Percentiles rank a stretch among this genome's conserved stretches.
Conservation (phyloP, 2,888 invertebrate species). For the Patella depressa region DNA sequence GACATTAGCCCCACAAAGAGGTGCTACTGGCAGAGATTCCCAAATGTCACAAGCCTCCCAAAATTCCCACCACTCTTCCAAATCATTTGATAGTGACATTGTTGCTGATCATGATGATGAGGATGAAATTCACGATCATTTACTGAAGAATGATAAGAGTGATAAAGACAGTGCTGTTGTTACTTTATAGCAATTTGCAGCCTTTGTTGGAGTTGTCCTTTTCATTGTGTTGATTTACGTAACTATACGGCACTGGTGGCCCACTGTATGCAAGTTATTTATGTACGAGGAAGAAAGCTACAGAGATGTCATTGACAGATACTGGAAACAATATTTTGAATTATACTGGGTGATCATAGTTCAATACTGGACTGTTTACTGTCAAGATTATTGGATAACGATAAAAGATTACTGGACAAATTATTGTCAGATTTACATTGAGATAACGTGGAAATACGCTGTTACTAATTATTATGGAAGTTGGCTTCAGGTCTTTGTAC, state of each 20-base stretch:
- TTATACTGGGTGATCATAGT: not conserved
- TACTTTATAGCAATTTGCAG: conserved; percentile 34
- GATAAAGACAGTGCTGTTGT: conserved; percentile 45
- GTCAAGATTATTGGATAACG: not conserved
- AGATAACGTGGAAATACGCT: not conserved
- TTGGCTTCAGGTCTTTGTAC: not conserved
- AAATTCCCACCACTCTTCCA: conserved; percentile 54
- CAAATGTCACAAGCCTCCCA: conserved; percentile 60
- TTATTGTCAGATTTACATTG: conserved; percentile 4
- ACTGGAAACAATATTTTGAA: not conserved
- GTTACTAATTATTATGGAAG: not conserved
- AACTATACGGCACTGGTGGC: conserved; percentile 10
- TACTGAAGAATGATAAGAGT: conserved; percentile 39
- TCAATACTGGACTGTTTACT: not conserved
- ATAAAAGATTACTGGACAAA: not conserved
- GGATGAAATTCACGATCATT: conserved; percentile 62
- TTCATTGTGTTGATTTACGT: conserved; percentile 8
- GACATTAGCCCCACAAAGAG: conserved; percentile 64
- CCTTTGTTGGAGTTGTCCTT: conserved; percentile 8
- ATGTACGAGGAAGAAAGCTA: not conserved
- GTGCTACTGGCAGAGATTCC: conserved; percentile 56
- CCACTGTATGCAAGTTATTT: not conserved
- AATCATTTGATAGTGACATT: conserved; percentile 60
- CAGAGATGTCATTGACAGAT: not conserved
- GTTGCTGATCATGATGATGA: conserved; percentile 58